Evolutionary conservation across 1,140 invertebrate genomes (phyloP), one percentile per base, ranked within the genome.

Genomic region (Stegodyphus dumicola): DNA sequence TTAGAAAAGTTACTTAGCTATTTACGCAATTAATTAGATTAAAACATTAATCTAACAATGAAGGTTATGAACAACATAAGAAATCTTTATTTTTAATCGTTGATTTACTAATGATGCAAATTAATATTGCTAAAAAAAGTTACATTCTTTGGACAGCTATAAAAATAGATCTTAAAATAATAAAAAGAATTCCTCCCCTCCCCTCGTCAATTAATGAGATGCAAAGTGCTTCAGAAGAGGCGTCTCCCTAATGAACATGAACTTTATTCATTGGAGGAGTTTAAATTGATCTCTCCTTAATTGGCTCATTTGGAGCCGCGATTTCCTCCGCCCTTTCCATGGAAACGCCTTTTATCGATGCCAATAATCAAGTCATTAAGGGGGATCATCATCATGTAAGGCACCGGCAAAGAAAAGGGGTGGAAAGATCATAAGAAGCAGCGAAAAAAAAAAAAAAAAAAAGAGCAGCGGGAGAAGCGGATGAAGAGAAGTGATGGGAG

Each of bases 231-330:
- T 60, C 13, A n/a, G 48, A 76, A 85, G 77, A 85, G 81, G 81
- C 81, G 81, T 85, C 51, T 51, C 71, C 71, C 74, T 77, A 85
- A 85, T 85, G 81, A 85, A 85, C 81, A 85, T 76, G 56, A 73
- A 76, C 56, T 48, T 49, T 60, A 76, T 76, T 85, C 73, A 85
- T 85, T 85, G 81, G 81, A 17, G 51, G 81, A 74, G 60, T 52
- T 48, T 15, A 77, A 85, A 85, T 85, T 76, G 71, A 85, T 76
- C 51, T 66, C 65, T 74, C 74, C 81, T 77, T 85, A 85, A 85
- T 85, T 77, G 65, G 74, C 65, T 85, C 81, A 85, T 85, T 85
- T 85, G 51, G 17, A 77, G 81, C 9, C 51, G 79, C 51, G 48
- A 52, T 74, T 81, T n/a, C 64, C 74, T 70, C 65, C 73, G 66